These are phyloP conservation scores for Epinotia brunnichana DNA, from an alignment of 2,888 invertebrate species.

Conservation along the genomic window DNA sequence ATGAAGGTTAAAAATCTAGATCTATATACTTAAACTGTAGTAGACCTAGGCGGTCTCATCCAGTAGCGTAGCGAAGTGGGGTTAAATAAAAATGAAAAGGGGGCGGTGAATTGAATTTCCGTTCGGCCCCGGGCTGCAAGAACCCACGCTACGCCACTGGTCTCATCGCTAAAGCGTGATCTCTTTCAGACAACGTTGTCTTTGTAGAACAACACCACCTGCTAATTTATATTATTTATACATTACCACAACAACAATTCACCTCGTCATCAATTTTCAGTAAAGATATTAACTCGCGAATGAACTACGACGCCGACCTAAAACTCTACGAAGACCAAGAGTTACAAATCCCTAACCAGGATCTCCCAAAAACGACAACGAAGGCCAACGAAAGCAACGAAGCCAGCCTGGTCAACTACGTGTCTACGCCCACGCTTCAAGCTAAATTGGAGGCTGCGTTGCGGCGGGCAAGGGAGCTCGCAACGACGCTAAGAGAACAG, in stretches of 20 bases:
- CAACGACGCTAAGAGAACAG: conserved; percentile 60
- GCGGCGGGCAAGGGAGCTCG: conserved; percentile 59
- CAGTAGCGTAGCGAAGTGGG: too few species aligned
- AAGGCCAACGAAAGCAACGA: conserved; percentile 17
- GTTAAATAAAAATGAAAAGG: too few species aligned
- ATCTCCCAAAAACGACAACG: conserved; percentile 7
- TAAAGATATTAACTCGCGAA: conserved; percentile 49
- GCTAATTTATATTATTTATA: too few species aligned
- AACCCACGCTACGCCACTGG: too few species aligned
- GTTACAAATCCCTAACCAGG: conserved; percentile 46
- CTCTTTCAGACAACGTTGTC: too few species aligned
- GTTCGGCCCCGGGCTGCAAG: too few species aligned
- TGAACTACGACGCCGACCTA: conserved; percentile 45
- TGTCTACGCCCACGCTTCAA: conserved; percentile 54
- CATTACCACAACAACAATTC: neutral
- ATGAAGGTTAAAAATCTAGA: too few species aligned
- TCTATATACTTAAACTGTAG: too few species aligned
- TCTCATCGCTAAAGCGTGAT: too few species aligned
- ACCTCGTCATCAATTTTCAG: conserved; percentile 40
- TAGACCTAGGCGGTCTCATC: too few species aligned
- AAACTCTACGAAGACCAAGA: conserved; percentile 51
- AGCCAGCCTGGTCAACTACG: conserved; percentile 38
- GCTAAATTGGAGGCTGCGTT: conserved; percentile 60
- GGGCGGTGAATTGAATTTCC: too few species aligned
- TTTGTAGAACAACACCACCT: too few species aligned